phyloP scores from a whole-genome alignment of 2,888 invertebrate species.

The Campoplex capitator region DNA sequence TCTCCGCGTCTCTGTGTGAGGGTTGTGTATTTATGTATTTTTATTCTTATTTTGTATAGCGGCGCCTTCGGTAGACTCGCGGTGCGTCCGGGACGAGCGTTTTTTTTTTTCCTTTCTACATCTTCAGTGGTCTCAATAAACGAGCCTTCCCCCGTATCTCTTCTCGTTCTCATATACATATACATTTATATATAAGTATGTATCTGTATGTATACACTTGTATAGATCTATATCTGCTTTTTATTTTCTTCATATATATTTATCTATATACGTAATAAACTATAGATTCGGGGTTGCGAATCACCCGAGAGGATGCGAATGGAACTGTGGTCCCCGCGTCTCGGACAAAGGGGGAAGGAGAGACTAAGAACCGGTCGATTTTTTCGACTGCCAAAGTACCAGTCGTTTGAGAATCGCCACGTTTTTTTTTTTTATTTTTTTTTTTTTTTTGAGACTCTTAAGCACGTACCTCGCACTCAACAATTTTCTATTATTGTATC shows the following conservation, averaged over 20 bases:
- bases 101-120: conserved; percentile 19
- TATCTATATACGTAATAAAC: conserved; percentile 83
- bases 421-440: background rate
- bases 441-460: background rate
- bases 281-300: conserved; percentile 74
- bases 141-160: conserved; percentile 52
- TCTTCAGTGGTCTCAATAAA: conserved; percentile 48
- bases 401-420: conserved; percentile 23
- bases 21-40: conserved; percentile 23
- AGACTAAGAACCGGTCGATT: conserved; percentile 11
- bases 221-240: conserved; percentile 73
- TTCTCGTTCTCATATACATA: conserved; percentile 62
- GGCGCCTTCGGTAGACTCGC: conserved; percentile 48
- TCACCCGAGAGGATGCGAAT: conserved; percentile 55
- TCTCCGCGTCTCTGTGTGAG: conserved; percentile 65
- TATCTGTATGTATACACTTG: conserved; percentile 72
- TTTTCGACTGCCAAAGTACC: conserved; percentile 2
- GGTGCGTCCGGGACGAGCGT: conserved; percentile 56
- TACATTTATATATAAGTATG: conserved; percentile 69
- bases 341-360: conserved; percentile 5
- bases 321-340: conserved; percentile 36
- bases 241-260: conserved; percentile 73
- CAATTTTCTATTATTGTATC: conserved; percentile 66
- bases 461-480: conserved; percentile 54
- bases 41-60: conserved; percentile 29